Base-by-base conservation (phyloP, 2,888 invertebrate species). In the Nymphalis c-album region DNA sequence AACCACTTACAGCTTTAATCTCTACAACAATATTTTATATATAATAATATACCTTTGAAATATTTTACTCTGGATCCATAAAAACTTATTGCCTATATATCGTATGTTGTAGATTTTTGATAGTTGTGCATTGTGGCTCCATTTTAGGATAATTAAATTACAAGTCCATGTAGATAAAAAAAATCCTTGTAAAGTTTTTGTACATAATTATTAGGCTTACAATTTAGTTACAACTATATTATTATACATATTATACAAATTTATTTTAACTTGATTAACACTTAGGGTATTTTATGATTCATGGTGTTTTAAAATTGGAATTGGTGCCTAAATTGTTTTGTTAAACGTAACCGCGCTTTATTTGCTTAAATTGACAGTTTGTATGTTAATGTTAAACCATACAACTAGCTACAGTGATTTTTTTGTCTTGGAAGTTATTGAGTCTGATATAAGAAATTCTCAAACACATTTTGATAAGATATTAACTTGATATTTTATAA, bases 121-220 rank as follows among this genome's bases (percentile, higher is more conserved):
- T 67, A 67, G 71, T 65, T 68, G 87, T 88, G 87, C 85, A 86
- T 85, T 86, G 85, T 85, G 87, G 85, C 86, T 86, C 84, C 80
- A 75, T 79, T 73, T 81, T 82, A 78, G 76, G 75, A 70, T 80
- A 80, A 81, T 76, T 74, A 73, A 81, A 84, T 84, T 83, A 85
- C 84, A 85, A 85, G 85, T 86, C 87, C 83, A 76, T 88, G 86
- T 90, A 90, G 85, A 86, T 87, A 90, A 80, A 80, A 78, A 75
- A 77, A 75, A 75, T 81, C 83, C 77, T 75, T 80, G 76, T 84
- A 83, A 80, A 83, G 73, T 80, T 83, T 78, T 71, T 84, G 84
- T 90, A 89, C 86, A 90, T 90, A 81, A 83, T 82, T 79, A 80
- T 82, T 75, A 74, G 71, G 73, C 65, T 64, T 63, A 69, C 67